Conservation (phyloP, 2,888 invertebrate species). For the Andrena fulva region DNA sequence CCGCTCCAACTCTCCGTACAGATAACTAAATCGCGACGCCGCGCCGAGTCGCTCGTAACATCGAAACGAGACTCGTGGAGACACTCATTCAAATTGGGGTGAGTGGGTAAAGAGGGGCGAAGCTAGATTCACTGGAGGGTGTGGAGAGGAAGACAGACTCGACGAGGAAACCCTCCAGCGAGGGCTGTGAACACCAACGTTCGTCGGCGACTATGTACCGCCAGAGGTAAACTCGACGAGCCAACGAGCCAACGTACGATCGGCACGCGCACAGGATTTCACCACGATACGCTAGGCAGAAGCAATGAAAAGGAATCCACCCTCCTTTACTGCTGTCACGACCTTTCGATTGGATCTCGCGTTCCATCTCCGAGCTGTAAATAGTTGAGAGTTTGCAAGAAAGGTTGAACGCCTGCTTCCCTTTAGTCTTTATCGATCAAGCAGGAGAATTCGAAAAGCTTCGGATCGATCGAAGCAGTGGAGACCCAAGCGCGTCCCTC, state of each 20-base stretch:
- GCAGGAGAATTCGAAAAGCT: neutral
- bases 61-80: constrained; percentile 65
- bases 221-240: constrained; percentile 7
- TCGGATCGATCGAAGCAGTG: neutral
- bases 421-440: no score
- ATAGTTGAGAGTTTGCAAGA: neutral
- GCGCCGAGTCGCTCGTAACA: constrained; percentile 73
- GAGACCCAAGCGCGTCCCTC: constrained; percentile 16
- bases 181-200: constrained; percentile 8
- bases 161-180: neutral
- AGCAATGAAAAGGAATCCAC: neutral
- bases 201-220: neutral
- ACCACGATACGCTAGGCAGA: neutral
- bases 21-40: constrained; percentile 79
- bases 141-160: constrained; percentile 8
- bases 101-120: constrained; percentile 28
- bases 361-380: neutral
- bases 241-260: neutral
- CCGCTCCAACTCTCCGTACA: neutral
- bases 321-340: neutral
- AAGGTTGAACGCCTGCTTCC: no score
- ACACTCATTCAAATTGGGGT: constrained; percentile 29
- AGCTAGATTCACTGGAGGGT: constrained; percentile 37
- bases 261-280: neutral
- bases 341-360: neutral